Conservation (phyloP, 2,888 invertebrate species). For the Synanthedon vespiformis region DNA sequence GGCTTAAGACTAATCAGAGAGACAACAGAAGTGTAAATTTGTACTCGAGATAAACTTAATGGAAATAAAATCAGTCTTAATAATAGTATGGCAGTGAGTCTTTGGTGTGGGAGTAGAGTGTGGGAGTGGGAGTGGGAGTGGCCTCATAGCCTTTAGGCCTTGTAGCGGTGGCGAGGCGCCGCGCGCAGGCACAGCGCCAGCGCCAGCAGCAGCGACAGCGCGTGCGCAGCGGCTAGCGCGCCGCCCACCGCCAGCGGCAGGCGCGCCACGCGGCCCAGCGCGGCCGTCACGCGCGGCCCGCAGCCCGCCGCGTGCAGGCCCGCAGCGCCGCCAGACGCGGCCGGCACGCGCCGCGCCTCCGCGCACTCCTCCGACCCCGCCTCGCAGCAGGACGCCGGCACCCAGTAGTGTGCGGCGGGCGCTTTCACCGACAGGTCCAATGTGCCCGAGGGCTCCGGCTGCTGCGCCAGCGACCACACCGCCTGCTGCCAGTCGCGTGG, state of each 20-base stretch:
- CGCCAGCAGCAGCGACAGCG: conserved; percentile 43
- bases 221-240: conserved; percentile 44
- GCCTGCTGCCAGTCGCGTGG: conserved; percentile 87
- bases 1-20: too few species aligned
- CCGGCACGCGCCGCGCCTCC: conserved; percentile 30
- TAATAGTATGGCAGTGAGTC: conserved; percentile 10
- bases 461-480: conserved; percentile 30
- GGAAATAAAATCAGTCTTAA: conserved; percentile 42
- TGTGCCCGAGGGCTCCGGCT: conserved; percentile 8
- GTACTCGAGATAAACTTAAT: conserved; percentile 35
- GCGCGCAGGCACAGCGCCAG: conserved; percentile 47
- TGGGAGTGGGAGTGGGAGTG: background rate
- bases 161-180: conserved; percentile 30
- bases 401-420: conserved; percentile 35
- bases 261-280: conserved; percentile 26
- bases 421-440: conserved; percentile 51
- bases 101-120: background rate
- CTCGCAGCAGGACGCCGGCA: conserved; percentile 47
- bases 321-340: conserved; percentile 18
- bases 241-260: conserved; percentile 35
- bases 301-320: conserved; percentile 34
- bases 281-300: conserved; percentile 30
- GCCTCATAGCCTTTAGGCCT: too few species aligned
- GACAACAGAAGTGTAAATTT: conserved; percentile 18
- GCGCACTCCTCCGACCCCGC: conserved; percentile 11